These are phyloP conservation scores for Nesoenas mayeri DNA, from an alignment of 2,113 vertebrate species.

Conservation along the genomic window DNA sequence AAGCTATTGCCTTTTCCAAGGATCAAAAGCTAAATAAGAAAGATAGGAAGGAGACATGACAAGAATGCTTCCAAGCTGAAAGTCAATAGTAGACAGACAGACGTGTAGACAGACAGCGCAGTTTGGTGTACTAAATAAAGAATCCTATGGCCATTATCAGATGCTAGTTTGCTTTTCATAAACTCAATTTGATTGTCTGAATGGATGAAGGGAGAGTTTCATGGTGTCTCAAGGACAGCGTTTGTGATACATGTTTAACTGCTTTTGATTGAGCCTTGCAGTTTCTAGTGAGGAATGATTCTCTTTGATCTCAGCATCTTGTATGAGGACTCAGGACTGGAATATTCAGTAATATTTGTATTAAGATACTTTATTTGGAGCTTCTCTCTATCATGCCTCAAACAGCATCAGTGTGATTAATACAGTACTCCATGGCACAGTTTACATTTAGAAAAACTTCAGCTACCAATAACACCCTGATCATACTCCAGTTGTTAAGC, in stretches of 20 bases:
- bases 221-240: neutral
- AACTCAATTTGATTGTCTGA: neutral
- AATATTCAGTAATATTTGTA: neutral
- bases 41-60: too few relatives aligned
- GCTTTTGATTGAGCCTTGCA: neutral
- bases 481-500: neutral
- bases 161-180: neutral
- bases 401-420: neutral
- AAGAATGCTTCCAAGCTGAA: too few relatives aligned
- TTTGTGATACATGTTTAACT: neutral
- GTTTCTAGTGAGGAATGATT: neutral
- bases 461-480: neutral
- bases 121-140: neutral
- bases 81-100: neutral
- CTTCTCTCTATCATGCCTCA: neutral
- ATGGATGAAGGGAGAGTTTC: neutral
- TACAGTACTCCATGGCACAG: fast-evolving
- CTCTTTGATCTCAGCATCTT: neutral
- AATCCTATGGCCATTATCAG: neutral
- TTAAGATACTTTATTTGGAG: neutral
- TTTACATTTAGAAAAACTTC: neutral
- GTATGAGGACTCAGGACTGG: too few relatives aligned
- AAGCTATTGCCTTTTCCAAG: neutral
- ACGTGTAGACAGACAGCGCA: neutral
- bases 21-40: neutral